Evolutionary conservation across 2,113 vertebrate genomes (phyloP).

Genomic region (Nycticebus coucang): DNA sequence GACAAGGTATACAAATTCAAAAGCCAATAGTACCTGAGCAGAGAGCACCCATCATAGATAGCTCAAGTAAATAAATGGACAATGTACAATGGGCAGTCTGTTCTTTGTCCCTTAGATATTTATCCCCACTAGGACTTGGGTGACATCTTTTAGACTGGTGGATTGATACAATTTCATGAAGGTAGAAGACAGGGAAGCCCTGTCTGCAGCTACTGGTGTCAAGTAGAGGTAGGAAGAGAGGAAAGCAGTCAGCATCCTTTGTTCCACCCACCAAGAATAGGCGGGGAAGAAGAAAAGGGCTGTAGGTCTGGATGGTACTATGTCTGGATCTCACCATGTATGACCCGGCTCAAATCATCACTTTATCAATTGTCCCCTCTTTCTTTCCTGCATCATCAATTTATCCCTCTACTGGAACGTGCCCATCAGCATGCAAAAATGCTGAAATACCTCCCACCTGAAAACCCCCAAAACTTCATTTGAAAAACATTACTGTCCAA

Average conservation of each 20-base stretch:
- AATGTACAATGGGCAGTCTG: neutral
- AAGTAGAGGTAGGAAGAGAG: neutral
- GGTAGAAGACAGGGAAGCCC: neutral
- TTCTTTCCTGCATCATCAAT: neutral
- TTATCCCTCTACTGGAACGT: neutral
- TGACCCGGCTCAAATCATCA: neutral
- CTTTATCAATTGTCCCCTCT: neutral
- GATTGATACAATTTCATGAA: neutral
- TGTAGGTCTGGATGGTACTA: neutral
- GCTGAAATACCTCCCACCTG: neutral
- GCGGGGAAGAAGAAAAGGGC: neutral
- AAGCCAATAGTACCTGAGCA: neutral
- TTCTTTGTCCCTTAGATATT: neutral
- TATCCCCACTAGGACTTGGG: neutral
- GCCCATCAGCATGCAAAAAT: neutral
- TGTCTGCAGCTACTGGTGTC: neutral
- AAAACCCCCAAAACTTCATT: neutral
- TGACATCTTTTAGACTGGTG: neutral
- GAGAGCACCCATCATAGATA: neutral
- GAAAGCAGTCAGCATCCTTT: neutral
- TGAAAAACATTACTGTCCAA: neutral
- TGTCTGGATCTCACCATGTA: neutral
- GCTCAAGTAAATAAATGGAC: neutral
- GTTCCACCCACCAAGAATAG: neutral
- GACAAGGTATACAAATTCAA: neutral